phyloP scores from a whole-genome alignment of 2,797 vertebrate genomes.

The Brachyrhaphis roseni region DNA sequence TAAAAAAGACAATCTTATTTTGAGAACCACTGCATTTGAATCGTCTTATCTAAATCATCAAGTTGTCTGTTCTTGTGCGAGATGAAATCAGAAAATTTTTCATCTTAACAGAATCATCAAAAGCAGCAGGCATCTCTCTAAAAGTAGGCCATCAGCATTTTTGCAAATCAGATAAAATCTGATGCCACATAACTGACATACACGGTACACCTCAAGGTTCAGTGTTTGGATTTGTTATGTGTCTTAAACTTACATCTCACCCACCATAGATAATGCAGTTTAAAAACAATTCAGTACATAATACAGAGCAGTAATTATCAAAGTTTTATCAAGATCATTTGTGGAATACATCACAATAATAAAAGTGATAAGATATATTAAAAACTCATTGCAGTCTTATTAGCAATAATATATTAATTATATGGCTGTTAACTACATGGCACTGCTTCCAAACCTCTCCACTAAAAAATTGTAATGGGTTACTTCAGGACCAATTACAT shows the following conservation, averaged over 20 bases:
- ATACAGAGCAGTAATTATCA: neutral
- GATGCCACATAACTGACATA: neutral
- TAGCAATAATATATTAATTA: neutral
- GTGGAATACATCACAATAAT: neutral
- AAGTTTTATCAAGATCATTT: neutral
- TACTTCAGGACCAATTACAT: neutral
- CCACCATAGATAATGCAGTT: neutral
- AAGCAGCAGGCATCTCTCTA: neutral
- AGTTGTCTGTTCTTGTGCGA: constrained; percentile 13
- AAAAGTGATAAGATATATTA: neutral
- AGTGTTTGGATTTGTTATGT: neutral
- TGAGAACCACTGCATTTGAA: neutral
- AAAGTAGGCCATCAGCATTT: neutral
- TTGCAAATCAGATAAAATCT: neutral
- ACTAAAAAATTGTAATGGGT: neutral
- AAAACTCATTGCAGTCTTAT: neutral
- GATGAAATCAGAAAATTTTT: constrained; percentile 8
- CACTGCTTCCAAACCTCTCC: neutral
- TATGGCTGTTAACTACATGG: neutral
- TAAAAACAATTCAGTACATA: neutral
- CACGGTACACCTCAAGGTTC: neutral
- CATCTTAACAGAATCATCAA: constrained; percentile 17
- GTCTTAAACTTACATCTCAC: neutral
- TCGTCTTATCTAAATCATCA: neutral
- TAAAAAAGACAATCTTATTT: neutral